Evolutionary conservation across 2,888 invertebrate genomes (phyloP).

Genomic region (Phorcus lineatus): DNA sequence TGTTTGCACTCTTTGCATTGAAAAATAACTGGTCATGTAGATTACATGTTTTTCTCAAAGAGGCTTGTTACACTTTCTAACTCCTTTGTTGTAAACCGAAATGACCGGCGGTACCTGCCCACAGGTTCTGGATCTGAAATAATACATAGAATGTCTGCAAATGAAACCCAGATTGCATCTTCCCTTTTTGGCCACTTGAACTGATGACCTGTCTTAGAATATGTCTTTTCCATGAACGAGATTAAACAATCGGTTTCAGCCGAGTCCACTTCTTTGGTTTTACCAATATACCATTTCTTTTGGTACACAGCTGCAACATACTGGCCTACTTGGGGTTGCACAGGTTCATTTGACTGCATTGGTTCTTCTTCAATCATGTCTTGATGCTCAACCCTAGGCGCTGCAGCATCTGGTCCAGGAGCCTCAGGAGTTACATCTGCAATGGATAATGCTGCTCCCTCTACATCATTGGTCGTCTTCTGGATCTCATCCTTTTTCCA

Average conservation of each 20-base stretch:
- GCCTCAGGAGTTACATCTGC: neutral
- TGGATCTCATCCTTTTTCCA: neutral
- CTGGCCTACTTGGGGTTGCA: neutral
- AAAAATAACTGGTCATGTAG: too few species aligned
- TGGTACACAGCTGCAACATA: neutral
- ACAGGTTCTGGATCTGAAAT: too few species aligned
- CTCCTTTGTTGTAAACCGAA: too few species aligned
- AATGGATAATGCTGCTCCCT: neutral
- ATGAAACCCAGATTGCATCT: too few species aligned
- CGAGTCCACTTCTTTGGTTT: neutral
- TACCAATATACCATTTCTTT: neutral
- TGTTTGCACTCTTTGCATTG: too few species aligned
- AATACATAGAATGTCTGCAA: too few species aligned
- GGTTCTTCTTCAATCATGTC: neutral
- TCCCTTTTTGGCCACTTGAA: too few species aligned
- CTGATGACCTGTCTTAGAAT: neutral
- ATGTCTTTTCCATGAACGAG: neutral
- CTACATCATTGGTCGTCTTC: neutral
- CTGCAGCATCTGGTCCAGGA: neutral
- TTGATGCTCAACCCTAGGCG: neutral
- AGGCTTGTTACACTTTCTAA: too few species aligned
- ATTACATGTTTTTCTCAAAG: too few species aligned
- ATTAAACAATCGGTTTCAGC: neutral
- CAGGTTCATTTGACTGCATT: neutral
- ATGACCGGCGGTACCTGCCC: too few species aligned